Evolutionary conservation across 2,797 vertebrate species (phyloP), one percentile per base, ranked within the genome.

Genomic region (Petrocephalus schoutedeni): DNA sequence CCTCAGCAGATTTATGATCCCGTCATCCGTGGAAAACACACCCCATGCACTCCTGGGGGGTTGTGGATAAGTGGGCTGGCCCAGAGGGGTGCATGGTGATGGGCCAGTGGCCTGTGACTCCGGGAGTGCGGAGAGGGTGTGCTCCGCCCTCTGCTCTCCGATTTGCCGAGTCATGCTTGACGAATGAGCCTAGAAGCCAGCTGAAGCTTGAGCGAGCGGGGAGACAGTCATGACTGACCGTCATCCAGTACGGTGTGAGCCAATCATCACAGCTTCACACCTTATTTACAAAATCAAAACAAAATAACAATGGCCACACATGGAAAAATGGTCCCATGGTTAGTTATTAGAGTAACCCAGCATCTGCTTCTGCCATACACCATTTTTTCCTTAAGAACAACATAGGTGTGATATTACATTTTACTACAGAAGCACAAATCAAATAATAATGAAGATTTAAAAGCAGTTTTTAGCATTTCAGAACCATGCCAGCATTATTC

Each of bases 1-100:
- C 93, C 90, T 91, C 91, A 91, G 93, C 92, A 94, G 90, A 90
- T 93, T 91, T 92, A 92, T 92, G 91, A 91, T 91, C 91, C 90
- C 88, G 54, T 91, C 90, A 93, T 90, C 93, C 91, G 91, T 90
- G 92, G 91, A 91, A 93, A 90, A 90, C 90, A 91, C 91, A 92
- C 91, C 92, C 93, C 93, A 89, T 89, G 88, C 90, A 92, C 93
- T 92, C 14, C 36, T 14, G 16, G 0, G 89, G 89, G 90, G 92
- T 90, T 92, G 90, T 57, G 92, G 91, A 90, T 91, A 91, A 59
- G 93, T 91, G 92, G 94, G 93, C 92, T 91, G 94, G 92, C 2
- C 36, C 28, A 36, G 36, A 41, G 67, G 32, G 32, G 1, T 41
- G 32, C 67, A 74, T 16, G 32, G 32, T 19, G 67, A 41, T 0